A percentile compares a stretch with the other conserved stretches of the same genome.
These are phyloP conservation scores for Megaceryle alcyon DNA, from an alignment of 2,797 vertebrate species.

Conservation along the genomic window DNA sequence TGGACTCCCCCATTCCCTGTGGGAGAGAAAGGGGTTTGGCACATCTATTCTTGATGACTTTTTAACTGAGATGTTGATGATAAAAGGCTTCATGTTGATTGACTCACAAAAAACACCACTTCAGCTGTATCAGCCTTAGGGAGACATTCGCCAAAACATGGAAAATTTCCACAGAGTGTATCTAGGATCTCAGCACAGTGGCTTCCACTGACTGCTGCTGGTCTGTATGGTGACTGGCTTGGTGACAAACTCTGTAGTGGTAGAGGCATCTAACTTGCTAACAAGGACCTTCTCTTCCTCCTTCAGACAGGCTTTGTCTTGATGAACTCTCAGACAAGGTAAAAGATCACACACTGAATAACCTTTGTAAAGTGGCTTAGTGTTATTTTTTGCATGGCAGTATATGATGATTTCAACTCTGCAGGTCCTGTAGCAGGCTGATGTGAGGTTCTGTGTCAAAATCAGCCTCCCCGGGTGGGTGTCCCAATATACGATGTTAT, in stretches of 20 bases:
- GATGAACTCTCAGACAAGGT: neutral
- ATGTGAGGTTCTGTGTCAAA: neutral
- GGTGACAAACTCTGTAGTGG: neutral
- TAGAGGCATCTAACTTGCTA: neutral
- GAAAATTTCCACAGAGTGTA: neutral
- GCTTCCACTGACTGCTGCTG: neutral
- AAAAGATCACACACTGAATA: neutral
- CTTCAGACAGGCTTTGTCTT: neutral
- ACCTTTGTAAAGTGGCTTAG: neutral
- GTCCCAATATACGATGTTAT: fast-evolving
- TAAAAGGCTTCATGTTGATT: neutral
- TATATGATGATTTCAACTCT: neutral
- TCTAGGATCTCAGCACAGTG: fast-evolving
- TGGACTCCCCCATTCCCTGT: neutral
- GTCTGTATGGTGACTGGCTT: fast-evolving
- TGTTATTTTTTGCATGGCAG: neutral
- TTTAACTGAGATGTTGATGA: neutral
- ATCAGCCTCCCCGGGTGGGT: neutral
- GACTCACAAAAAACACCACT: neutral
- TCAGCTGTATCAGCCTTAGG: neutral
- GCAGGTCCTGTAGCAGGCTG: neutral
- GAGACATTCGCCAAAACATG: neutral
- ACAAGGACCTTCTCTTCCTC: neutral
- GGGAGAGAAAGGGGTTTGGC: neutral
- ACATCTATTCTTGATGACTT: neutral